Evolutionary conservation across 2,797 vertebrate species (phyloP).

Genomic region (Halcyon smyrnensis): DNA sequence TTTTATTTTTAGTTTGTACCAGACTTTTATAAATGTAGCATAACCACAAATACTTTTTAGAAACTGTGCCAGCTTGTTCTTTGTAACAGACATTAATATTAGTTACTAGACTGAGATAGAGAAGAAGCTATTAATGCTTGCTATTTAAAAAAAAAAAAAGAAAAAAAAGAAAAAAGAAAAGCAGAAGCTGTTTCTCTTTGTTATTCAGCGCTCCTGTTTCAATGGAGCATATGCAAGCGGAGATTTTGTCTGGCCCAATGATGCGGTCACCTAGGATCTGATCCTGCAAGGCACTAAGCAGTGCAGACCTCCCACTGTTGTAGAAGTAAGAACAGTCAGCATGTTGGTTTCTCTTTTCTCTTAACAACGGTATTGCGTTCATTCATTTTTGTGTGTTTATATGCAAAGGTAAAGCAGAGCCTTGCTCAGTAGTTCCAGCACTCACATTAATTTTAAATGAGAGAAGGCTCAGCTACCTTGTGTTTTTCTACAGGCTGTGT

Average conservation of each 20-base stretch:
- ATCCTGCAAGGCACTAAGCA: neutral
- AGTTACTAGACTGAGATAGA: neutral
- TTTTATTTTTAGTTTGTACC: slow-evolving; percentile 30
- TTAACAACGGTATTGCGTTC: neutral
- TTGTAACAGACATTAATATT: neutral
- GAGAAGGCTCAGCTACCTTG: neutral
- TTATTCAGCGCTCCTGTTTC: neutral
- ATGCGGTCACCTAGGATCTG: neutral
- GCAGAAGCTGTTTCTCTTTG: neutral
- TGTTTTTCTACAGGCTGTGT: neutral
- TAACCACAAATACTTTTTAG: neutral
- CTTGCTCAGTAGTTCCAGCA: neutral
- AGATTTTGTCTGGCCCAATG: neutral
- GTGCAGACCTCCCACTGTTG: neutral
- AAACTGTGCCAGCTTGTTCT: neutral
- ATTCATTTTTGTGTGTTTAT: neutral
- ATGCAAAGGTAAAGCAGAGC: neutral
- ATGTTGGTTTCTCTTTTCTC: neutral
- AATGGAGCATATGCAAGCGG: neutral
- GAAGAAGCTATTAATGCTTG: neutral
- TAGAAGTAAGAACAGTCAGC: neutral
- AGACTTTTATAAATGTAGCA: neutral
- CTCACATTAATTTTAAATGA: neutral
- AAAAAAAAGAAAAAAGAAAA: neutral
- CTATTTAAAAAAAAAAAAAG: neutral